Evolutionary conservation across 2,888 invertebrate species (phyloP), one percentile per base, ranked within the genome.

Genomic region (Dryocosmus kuriphilus): DNA sequence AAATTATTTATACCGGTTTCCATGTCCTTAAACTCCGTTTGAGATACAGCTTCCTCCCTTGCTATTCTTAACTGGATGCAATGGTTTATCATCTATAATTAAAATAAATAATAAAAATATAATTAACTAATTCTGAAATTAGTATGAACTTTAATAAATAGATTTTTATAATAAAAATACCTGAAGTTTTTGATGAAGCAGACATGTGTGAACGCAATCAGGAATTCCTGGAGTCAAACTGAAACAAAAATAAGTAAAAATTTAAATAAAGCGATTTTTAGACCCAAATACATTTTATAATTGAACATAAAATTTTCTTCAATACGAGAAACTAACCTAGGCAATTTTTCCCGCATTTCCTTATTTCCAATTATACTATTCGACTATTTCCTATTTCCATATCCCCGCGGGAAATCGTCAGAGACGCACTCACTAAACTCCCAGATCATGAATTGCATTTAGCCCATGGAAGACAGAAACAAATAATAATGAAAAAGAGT

Each of bases 101-200:
- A 30, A 30, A 51, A 19, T 7, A 32, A 5, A 55, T 7, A 32
- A 5, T 38, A 77, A 76, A 51, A 5, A 67, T 57, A 38, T 19
- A 41, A 76, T 63, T 62, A 22, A 38, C n/a, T 61, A 62, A 76
- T 51, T 46, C 11, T 60, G 8, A 2, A 22, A 22, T 32, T 30
- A 27, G 0, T 74, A 27, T 55, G 1, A 57, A 32, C 6, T 75
- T 27, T 35, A 8, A 24, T 24, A 6, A 74, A 7, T 8, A 57
- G 22, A 8, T n/a, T 16, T 74, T 74, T 5, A 11, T 38, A 73
- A 16, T 74, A 41, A 61, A 30, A 30, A 11, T 71, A 71, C 93
- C 92, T 98, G 98, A 61, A 99, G 93, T 91, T 99, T 99, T 92
- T 99, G 98, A 92, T 99, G 97, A 19, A 99, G 93, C 62, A 99